Evolutionary conservation across 2,888 invertebrate genomes (phyloP).

Genomic region (Chrysodeixis includens): DNA sequence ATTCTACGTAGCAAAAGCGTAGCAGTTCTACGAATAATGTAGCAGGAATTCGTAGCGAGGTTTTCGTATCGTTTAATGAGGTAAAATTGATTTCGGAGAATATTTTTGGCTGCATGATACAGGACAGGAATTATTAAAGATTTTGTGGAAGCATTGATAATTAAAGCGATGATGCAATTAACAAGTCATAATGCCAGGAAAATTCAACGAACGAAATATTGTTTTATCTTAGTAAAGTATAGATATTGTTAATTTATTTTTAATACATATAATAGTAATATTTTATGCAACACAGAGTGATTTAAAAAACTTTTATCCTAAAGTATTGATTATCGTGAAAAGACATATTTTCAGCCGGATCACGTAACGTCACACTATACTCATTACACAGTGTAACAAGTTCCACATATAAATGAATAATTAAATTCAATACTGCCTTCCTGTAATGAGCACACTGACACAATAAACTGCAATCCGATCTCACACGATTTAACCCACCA

Average conservation of each 20-base stretch:
- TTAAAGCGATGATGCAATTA: background rate
- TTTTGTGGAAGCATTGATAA: background rate
- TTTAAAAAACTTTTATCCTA: no score
- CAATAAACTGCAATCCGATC: background rate
- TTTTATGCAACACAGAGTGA: no score
- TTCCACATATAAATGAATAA: background rate
- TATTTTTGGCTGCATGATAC: background rate
- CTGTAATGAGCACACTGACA: background rate
- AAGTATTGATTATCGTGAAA: no score
- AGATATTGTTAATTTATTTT: no score
- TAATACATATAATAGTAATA: no score
- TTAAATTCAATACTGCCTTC: slow-evolving; percentile 1
- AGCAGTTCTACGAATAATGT: slow-evolving; percentile 42
- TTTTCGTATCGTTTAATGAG: background rate
- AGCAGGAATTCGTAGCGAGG: slow-evolving; percentile 25
- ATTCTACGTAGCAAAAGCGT: slow-evolving; percentile 32
- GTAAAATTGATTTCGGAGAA: slow-evolving; percentile 9
- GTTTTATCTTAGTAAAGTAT: no score
- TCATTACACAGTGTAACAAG: no score
- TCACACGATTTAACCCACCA: slow-evolving; percentile 14
- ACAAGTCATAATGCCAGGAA: no score
- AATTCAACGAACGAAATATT: no score
- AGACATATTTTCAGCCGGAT: no score
- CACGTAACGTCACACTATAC: no score
- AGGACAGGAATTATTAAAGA: background rate